phyloP scores from a whole-genome alignment of 2,113 vertebrate species.

The Muscicapa adusta region DNA sequence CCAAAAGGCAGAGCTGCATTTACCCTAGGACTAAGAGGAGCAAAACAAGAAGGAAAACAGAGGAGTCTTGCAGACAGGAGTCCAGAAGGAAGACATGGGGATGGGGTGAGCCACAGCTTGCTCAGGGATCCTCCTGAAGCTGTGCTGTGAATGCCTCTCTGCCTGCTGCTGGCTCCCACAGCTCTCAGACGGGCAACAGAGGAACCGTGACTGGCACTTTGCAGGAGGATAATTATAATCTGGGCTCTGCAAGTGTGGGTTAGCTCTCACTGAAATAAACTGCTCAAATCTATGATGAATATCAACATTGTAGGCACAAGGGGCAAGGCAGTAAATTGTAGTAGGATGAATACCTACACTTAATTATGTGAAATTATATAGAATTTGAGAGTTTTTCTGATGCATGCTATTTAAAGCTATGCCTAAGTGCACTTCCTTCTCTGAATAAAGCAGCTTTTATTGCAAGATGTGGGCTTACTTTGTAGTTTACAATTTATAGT shows the following conservation, averaged over 20 bases:
- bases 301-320: constrained; percentile 74
- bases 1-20: background rate
- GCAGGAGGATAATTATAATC: constrained; percentile 70
- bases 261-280: constrained; percentile 76
- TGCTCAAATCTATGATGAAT: constrained; percentile 58
- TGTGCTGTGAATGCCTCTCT: background rate
- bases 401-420: constrained; percentile 73
- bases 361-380: constrained; percentile 82
- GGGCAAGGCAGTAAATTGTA: constrained; percentile 76
- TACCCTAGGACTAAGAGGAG: background rate
- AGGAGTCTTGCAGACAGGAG: background rate
- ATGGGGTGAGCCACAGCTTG: background rate
- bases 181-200: constrained; percentile 9
- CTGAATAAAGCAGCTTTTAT: constrained; percentile 63
- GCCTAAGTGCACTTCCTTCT: constrained; percentile 55
- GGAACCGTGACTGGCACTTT: constrained; percentile 42
- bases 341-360: constrained; percentile 76
- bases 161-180: background rate
- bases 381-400: constrained; percentile 75
- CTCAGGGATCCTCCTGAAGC: background rate
- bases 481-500: constrained; percentile 39
- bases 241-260: constrained; percentile 70
- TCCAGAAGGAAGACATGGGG: background rate
- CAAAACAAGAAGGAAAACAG: background rate
- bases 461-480: constrained; percentile 46